phyloP scores from a whole-genome alignment of 1,140 invertebrate species.

The Xylocopa sonorina region DNA sequence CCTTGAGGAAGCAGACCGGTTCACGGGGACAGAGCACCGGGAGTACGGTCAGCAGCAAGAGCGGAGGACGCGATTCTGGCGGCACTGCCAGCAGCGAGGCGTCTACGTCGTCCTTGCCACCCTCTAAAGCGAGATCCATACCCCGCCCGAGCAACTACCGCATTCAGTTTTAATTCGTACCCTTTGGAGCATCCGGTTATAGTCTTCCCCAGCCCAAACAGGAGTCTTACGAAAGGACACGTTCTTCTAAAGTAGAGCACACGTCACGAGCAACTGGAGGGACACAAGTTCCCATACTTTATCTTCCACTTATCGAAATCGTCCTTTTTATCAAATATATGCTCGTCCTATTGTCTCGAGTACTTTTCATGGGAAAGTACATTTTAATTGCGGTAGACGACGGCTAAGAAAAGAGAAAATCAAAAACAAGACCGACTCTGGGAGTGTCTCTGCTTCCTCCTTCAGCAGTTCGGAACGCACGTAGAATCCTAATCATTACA shows the following conservation, averaged over 20 bases:
- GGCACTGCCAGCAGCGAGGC: constrained; percentile 83
- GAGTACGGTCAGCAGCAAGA: constrained; percentile 80
- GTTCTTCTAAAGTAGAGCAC: not conserved
- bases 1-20: constrained; percentile 75
- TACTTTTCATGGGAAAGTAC: too few species aligned
- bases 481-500: constrained; percentile 35
- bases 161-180: constrained; percentile 84
- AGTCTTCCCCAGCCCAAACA: not conserved
- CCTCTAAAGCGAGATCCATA: constrained; percentile 83
- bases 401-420: not conserved
- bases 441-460: constrained; percentile 14
- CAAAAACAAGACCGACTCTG: constrained; percentile 7
- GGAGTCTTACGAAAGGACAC: not conserved
- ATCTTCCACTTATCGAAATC: constrained; percentile 7
- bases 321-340: constrained; percentile 5
- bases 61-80: constrained; percentile 82
- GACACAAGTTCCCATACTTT: constrained; percentile 1
- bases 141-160: constrained; percentile 85
- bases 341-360: not conserved
- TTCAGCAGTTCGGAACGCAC: constrained; percentile 13
- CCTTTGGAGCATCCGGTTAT: not conserved
- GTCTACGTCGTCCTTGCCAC: constrained; percentile 84
- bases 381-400: too few species aligned
- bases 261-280: not conserved
- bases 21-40: constrained; percentile 79